These are phyloP conservation scores for Phasianus colchicus DNA, from an alignment of 2,113 vertebrate genomes.

Conservation along the genomic window DNA sequence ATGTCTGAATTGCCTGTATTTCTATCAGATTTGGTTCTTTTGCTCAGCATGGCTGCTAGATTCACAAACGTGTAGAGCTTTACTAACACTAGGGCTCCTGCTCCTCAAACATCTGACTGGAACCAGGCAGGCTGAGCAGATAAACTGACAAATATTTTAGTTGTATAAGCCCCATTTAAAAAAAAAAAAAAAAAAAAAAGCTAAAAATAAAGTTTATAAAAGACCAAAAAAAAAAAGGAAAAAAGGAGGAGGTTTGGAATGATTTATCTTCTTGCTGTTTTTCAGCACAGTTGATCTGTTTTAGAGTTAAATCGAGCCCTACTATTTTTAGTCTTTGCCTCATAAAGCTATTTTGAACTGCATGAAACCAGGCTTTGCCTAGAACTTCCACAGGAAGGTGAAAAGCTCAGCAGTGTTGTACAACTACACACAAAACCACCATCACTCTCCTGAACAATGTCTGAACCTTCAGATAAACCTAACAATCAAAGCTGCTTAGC, in stretches of 20 bases:
- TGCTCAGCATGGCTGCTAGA: not conserved
- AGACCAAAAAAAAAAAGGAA: not conserved
- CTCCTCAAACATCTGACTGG: not conserved
- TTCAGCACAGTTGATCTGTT: not conserved
- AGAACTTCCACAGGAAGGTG: not conserved
- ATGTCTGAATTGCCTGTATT: not conserved
- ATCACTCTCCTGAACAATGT: not conserved
- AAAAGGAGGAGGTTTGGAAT: not conserved
- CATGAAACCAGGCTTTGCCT: not conserved
- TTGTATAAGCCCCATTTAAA: not conserved
- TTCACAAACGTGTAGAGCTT: not conserved
- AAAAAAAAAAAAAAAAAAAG: not conserved
- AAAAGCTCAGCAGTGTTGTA: not conserved
- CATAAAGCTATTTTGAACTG: not conserved
- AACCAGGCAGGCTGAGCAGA: not conserved
- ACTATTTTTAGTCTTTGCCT: not conserved
- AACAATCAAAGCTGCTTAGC: not conserved
- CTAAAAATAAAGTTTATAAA: not conserved
- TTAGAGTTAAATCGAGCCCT: not conserved
- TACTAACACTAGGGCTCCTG: not conserved
- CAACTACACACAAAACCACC: not conserved
- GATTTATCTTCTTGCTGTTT: not conserved
- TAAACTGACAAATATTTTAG: not conserved
- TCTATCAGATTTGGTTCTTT: not conserved
- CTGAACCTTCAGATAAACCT: not conserved